A percentile compares a stretch with the other conserved stretches of the same genome.
Evolutionary conservation across 2,113 vertebrate genomes (phyloP).

Genomic region (Promerops cafer): DNA sequence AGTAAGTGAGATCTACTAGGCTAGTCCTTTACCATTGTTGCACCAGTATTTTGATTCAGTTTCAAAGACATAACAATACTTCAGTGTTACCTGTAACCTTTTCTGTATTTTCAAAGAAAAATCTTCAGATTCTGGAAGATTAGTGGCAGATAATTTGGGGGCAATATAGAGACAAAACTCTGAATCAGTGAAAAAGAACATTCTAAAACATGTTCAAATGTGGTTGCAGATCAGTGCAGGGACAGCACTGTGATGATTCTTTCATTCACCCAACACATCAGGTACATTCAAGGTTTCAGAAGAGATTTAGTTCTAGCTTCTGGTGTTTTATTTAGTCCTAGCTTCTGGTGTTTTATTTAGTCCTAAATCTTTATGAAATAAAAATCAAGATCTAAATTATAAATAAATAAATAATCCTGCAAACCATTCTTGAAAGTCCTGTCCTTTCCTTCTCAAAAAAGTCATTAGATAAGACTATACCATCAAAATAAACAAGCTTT

Average conservation of each 20-base stretch:
- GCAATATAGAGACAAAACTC: not conserved
- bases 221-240: not conserved
- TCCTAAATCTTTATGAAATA: not conserved
- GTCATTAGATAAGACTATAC: not conserved
- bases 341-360: not conserved
- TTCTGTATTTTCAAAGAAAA: not conserved
- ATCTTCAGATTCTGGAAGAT: not conserved
- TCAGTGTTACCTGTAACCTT: not conserved
- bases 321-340: not conserved
- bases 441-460: not conserved
- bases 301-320: not conserved
- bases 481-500: not conserved
- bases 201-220: not conserved
- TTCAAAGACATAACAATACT: not conserved
- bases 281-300: not conserved
- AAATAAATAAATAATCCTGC: not conserved
- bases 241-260: fast-evolving
- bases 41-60: not conserved
- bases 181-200: not conserved
- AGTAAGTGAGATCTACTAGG: not conserved
- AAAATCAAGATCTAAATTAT: not conserved
- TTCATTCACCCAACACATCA: not conserved
- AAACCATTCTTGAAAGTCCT: not conserved
- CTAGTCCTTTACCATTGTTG: not conserved
- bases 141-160: not conserved